A percentile compares a stretch with the other conserved stretches of the same genome.
phyloP scores from a whole-genome alignment of 2,797 vertebrate species.

The Xiphorhynchus erythropygius region DNA sequence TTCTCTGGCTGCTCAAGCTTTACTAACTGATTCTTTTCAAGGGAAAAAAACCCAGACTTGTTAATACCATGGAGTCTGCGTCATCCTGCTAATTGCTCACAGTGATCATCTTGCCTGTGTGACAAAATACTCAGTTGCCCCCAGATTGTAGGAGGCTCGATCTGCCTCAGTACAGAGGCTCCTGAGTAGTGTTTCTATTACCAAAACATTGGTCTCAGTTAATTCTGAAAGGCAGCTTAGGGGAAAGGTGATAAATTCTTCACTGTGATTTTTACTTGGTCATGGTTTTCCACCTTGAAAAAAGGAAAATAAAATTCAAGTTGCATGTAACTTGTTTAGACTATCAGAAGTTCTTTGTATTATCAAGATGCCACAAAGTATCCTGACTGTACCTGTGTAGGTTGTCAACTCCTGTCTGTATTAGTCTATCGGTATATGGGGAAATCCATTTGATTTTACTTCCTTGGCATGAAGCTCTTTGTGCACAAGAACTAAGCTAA shows the following conservation, averaged over 20 bases:
- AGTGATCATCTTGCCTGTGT: not conserved
- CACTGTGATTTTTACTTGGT: not conserved
- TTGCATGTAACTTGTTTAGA: not conserved
- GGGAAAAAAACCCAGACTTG: accelerated
- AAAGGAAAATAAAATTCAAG: not conserved
- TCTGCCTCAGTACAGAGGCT: not conserved
- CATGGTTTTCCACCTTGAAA: not conserved
- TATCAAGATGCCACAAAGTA: not conserved
- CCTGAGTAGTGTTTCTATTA: not conserved
- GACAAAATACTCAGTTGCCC: not conserved
- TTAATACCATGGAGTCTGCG: not conserved
- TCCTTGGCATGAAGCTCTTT: not conserved
- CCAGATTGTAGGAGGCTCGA: not conserved
- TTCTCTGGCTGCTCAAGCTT: not conserved
- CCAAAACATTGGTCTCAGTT: not conserved
- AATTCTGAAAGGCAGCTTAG: not conserved
- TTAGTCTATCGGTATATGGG: not conserved
- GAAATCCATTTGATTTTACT: not conserved
- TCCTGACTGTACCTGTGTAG: not conserved
- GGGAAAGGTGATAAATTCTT: not conserved
- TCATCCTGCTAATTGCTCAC: not conserved
- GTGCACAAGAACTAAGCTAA: not conserved
- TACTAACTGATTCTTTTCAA: not conserved
- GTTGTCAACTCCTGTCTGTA: not conserved
- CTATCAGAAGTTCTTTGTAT: not conserved